Conservation (phyloP, 1,140 invertebrate species). For the Linepithema humile region DNA sequence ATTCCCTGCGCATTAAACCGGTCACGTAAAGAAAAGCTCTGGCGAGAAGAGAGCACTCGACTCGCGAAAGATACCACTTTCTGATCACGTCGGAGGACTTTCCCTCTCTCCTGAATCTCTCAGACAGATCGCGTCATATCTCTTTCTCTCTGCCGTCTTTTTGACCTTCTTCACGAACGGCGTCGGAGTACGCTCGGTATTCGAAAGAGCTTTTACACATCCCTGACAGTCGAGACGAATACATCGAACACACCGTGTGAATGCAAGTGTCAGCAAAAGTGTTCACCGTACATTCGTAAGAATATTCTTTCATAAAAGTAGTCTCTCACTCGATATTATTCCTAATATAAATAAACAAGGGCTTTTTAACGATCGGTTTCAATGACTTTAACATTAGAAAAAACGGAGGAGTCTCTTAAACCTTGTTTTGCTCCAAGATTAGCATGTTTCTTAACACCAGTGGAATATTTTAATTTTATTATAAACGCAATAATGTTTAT, state of each 20-base stretch:
- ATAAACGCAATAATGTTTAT: too few relatives aligned
- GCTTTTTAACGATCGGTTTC: constrained; percentile 1
- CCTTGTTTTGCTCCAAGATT: too few relatives aligned
- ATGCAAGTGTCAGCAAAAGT: neutral
- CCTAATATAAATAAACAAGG: neutral
- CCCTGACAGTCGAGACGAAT: neutral
- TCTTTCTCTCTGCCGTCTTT: neutral
- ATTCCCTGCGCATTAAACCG: constrained; percentile 36
- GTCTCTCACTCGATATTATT: neutral
- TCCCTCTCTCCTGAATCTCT: neutral
- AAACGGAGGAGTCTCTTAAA: too few relatives aligned
- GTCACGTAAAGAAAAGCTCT: constrained; percentile 39
- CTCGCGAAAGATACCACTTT: constrained; percentile 36
- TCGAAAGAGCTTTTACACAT: neutral
- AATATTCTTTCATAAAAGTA: neutral
- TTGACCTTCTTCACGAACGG: neutral
- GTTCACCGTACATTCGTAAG: neutral
- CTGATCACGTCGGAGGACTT: constrained; percentile 45
- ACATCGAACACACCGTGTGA: neutral
- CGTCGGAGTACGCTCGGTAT: neutral
- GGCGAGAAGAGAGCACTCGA: constrained; percentile 11
- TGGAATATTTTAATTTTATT: too few relatives aligned
- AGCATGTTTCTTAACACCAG: too few relatives aligned
- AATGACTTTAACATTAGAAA: too few relatives aligned
- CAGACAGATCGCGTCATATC: constrained; percentile 34